These are phyloP conservation scores for Polydrusus tereticollis DNA, from an alignment of 2,888 invertebrate species.

Conservation along the genomic window DNA sequence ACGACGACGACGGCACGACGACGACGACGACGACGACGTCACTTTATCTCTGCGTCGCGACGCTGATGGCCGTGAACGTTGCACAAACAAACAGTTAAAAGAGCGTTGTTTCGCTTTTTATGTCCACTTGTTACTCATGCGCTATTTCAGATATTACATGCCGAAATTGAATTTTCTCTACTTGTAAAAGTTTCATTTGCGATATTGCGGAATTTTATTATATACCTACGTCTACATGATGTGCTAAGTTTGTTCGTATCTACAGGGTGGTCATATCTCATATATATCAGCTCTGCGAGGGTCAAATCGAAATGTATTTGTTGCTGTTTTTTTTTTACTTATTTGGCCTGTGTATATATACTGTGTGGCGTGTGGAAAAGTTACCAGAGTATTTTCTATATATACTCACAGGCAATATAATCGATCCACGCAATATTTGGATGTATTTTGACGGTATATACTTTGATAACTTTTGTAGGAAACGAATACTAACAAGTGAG, in stretches of 20 bases:
- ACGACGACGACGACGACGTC: slow-evolving; percentile 6
- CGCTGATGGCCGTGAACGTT: slow-evolving; percentile 19
- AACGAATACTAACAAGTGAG: too few relatives aligned
- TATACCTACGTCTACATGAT: not conserved
- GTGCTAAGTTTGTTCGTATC: not conserved
- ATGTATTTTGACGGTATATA: too few relatives aligned
- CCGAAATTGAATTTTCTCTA: slow-evolving; percentile 27
- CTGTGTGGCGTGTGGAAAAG: too few relatives aligned
- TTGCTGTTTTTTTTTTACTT: too few relatives aligned
- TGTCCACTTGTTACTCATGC: slow-evolving; percentile 35
- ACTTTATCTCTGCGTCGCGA: slow-evolving; percentile 16
- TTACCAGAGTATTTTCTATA: too few relatives aligned
- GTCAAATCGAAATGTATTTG: too few relatives aligned
- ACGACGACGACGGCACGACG: not conserved
- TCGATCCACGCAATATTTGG: too few relatives aligned
- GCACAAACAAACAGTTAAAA: slow-evolving; percentile 32
- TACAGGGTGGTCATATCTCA: not conserved
- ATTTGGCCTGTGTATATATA: too few relatives aligned
- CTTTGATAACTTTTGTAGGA: too few relatives aligned
- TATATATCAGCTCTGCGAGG: too few relatives aligned
- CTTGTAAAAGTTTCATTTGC: slow-evolving; percentile 12
- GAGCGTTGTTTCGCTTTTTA: slow-evolving; percentile 25
- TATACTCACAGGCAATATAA: too few relatives aligned
- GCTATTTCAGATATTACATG: slow-evolving; percentile 17
- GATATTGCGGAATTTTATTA: slow-evolving; percentile 17